Evolutionary conservation across 1,140 invertebrate genomes (phyloP).

Genomic region (Zaprionus ornatus): DNA sequence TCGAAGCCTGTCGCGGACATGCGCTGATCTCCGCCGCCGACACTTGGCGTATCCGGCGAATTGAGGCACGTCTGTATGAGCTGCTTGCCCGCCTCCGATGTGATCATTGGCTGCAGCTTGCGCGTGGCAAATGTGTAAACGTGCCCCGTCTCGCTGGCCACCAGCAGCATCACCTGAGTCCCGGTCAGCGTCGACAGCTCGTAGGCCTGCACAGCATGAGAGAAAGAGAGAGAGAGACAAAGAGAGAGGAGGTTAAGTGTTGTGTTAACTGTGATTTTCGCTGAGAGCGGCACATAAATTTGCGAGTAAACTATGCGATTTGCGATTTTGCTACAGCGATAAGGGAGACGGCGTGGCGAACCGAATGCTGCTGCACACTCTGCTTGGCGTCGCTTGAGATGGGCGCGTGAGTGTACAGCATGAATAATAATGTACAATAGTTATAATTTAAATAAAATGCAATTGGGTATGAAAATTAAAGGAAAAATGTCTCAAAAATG

Average conservation of each 20-base stretch:
- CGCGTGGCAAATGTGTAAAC: conserved; percentile 99
- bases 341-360: conserved; percentile 35
- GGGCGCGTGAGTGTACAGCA: conserved; percentile 36
- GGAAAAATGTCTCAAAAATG: too few species aligned
- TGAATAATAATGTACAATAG: not conserved
- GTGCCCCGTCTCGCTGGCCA: conserved; percentile 98
- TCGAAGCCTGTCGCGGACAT: conserved; percentile 99
- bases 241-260: conserved; percentile 9
- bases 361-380: conserved; percentile 17
- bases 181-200: conserved; percentile 99
- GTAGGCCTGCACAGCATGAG: conserved; percentile 91
- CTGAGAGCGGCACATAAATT: conserved; percentile 71
- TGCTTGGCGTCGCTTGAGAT: conserved; percentile 40
- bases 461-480: too few species aligned
- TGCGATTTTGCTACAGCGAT: conserved; percentile 70
- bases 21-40: conserved; percentile 91
- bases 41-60: conserved; percentile 95
- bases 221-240: conserved; percentile 17
- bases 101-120: conserved; percentile 99
- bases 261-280: conserved; percentile 54
- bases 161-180: conserved; percentile 98
- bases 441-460: too few species aligned
- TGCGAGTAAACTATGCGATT: conserved; percentile 72
- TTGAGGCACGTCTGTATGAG: conserved; percentile 99
- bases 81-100: conserved; percentile 98